Evolutionary conservation across 2,888 invertebrate genomes (phyloP), one percentile per base, ranked within the genome.

Genomic region (Thymelicus lineola): DNA sequence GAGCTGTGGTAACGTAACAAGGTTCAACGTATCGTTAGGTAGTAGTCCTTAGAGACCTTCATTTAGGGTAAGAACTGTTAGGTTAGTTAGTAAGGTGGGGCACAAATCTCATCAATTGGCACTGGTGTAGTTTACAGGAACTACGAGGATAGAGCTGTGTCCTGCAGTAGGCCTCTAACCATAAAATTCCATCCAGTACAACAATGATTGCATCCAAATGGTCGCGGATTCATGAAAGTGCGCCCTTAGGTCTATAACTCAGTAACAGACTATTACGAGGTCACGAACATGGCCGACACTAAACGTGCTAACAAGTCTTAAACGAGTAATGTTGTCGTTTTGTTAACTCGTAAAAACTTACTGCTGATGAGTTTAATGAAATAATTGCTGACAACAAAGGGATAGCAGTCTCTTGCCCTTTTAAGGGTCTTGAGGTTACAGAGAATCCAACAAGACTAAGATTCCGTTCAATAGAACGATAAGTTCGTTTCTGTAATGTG

Each of bases 321-420:
- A 63, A 50, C 17, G 50, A 46, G 55, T 63, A 67, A 58, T 71
- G 55, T 67, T 46, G 48, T 71, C 48, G 61, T 71, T 71, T 69
- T 59, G 72, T 70, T 50, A 55, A 66, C 28, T 72, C 72, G 72
- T 76, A 76, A 75, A 74, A 75, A 66, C 73, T 73, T 71, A 53
- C 68, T 61, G 75, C 77, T 83, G 83, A 87, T 86, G 73, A 77
- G 72, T 65, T 72, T 86, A 88, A 91, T 90, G 79, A 82, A 88
- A 86, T 89, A 90, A 91, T 89, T 89, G 87, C 74, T 77, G 71
- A 17, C 50, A 63, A 63, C 63, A 63, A 63, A 63, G 63, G 50
- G 63, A 50, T 63, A 53, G 28, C 58, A 15, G 38, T 38, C 15
- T 38, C 15, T 58, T 38, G 55, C 28, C 28, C 28, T 55, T 55